Base-by-base conservation (phyloP, 2,113 vertebrate genomes). In the Glaucomys volans region DNA sequence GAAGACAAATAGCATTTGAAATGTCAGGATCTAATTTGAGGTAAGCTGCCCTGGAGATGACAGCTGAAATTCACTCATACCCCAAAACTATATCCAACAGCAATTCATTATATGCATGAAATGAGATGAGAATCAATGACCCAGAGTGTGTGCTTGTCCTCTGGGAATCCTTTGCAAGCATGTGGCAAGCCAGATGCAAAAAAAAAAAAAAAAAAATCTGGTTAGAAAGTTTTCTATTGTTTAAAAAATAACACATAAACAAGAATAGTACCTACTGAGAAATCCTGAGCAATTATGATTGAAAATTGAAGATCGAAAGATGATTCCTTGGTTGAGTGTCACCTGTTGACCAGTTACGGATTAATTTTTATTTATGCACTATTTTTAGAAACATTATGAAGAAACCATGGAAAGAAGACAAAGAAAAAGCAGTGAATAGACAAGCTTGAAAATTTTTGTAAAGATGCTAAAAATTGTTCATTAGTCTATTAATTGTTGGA, bases 1-100 rank as follows among this genome's bases (percentile, higher is more conserved):
- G 95, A 96, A 97, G 96, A 96, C 91, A 94, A 97, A 95, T 81
- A 77, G 42, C 81, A 86, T 71, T 54, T 50, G 47, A 74, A 69
- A 86, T 74, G 87, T 47, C 88, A 96, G 42, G 52, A 44, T 96
- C 82, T 89, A 94, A 92, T 88, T 94, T 66, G 66, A 94, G 72
- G 85, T 64, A 79, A 90, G 84, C 87, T 69, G 77, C 67, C 91
- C 37, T 81, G 74, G 95, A 96, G 94, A 85, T 86, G 91, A 94
- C 95, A 92, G 88, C 81, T 89, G 88, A 96, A 95, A 96, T 97
- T 77, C 74, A 57, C 54, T 59, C 82, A 67, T n/a, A 87, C 26
- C 87, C 90, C 54, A 18, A 90, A 95, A 86, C 47, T 52, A 71
- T 10, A 44, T 47, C 93, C 85, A 79, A 87, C 17, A 95, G 67